phyloP scores from a whole-genome alignment of 2,888 invertebrate genomes.

The Anthophora plumipes region DNA sequence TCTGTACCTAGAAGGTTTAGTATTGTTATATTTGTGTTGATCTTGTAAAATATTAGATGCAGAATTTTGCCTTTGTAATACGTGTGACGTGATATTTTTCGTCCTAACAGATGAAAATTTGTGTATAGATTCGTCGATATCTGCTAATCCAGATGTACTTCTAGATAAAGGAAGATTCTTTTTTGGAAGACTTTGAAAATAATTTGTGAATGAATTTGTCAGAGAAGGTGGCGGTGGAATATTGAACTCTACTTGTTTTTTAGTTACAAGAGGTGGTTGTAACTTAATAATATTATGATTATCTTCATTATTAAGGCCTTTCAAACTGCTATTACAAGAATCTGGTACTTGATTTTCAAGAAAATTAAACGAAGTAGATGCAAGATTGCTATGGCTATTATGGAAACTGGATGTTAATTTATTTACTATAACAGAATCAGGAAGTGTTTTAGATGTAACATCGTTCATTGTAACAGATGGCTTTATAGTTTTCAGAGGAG shows the following conservation, averaged over 20 bases:
- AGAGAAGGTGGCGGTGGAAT: constrained; percentile 79
- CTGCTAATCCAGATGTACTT: constrained; percentile 77
- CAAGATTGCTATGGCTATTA: constrained; percentile 68
- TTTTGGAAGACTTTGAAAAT: constrained; percentile 80
- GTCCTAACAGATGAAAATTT: constrained; percentile 71
- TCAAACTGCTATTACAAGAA: constrained; percentile 55
- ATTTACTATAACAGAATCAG: constrained; percentile 35
- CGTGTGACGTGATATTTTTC: constrained; percentile 56
- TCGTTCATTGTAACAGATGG: constrained; percentile 40
- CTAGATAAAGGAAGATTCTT: constrained; percentile 77
- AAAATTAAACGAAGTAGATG: constrained; percentile 75
- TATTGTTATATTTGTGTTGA: constrained; percentile 73
- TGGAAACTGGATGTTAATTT: constrained; percentile 53
- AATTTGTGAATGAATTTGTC: constrained; percentile 79
- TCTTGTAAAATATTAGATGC: constrained; percentile 79
- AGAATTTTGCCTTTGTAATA: constrained; percentile 79
- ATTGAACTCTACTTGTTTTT: constrained; percentile 71
- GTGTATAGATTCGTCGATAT: constrained; percentile 75
- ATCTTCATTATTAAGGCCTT: constrained; percentile 42
- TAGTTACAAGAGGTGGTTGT: constrained; percentile 56
- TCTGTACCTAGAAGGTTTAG: constrained; percentile 78
- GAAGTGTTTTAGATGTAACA: constrained; percentile 32
- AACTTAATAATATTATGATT: constrained; percentile 31
- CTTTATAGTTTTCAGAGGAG: constrained; percentile 41
- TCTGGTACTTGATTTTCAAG: constrained; percentile 59